Percentiles rank a stretch among this genome's conserved stretches.
These are phyloP conservation scores for Pocillopora meandrina DNA, from an alignment of 92 coral and sea anemone genomes.

Conservation along the genomic window DNA sequence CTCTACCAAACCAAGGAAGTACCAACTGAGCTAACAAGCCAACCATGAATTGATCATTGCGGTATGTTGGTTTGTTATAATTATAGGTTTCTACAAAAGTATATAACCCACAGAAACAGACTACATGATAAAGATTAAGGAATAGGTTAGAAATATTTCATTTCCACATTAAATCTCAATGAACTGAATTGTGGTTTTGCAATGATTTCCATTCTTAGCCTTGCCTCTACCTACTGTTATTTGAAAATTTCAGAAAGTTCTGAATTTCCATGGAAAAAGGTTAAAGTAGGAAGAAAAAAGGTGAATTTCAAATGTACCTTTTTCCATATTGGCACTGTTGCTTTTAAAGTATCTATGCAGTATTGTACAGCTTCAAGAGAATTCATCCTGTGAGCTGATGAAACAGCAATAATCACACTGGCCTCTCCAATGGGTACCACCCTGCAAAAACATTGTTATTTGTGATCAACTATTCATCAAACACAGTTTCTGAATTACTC, in stretches of 20 bases:
- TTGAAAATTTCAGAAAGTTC: not conserved
- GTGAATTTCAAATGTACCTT: conserved; percentile 60
- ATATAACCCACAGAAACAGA: not conserved
- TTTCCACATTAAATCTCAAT: no score
- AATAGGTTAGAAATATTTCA: no score
- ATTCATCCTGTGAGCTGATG: conserved; percentile 92
- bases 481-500: no score
- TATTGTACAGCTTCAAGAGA: conserved; percentile 91
- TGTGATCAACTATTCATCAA: not conserved
- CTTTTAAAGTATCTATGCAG: conserved; percentile 91
- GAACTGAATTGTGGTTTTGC: no score
- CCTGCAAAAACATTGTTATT: conserved; percentile 33
- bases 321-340: conserved; percentile 99
- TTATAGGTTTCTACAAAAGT: not conserved
- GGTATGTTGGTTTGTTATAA: no score
- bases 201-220: no score
- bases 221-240: not conserved
- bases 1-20: no score
- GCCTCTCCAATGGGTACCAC: conserved; percentile 96
- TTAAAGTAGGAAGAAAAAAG: not conserved
- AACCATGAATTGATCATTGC: no score
- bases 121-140: no score
- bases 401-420: conserved; percentile 92
- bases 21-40: no score
- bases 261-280: no score